Conservation (phyloP, 2,113 vertebrate genomes). For the Myiagra hebetior region DNA sequence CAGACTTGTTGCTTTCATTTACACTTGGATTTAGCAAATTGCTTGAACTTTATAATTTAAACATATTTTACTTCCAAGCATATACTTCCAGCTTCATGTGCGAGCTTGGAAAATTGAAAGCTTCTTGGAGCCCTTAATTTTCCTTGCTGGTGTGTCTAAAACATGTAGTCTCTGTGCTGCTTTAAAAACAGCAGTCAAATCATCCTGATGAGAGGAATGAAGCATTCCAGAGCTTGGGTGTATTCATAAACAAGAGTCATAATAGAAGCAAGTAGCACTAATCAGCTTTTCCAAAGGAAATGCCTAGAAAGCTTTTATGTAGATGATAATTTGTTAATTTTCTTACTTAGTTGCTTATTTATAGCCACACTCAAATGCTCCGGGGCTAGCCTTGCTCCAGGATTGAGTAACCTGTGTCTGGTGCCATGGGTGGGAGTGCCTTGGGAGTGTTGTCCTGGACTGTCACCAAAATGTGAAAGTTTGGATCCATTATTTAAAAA, state of each 20-base stretch:
- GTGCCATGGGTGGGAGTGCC: neutral
- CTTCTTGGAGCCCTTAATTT: neutral
- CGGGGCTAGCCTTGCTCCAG: neutral
- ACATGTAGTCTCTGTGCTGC: neutral
- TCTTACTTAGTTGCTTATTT: conserved; percentile 37
- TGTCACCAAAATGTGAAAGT: neutral
- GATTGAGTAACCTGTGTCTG: neutral
- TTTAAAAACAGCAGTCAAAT: neutral
- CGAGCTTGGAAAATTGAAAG: neutral
- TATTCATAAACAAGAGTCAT: neutral
- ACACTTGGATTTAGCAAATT: neutral
- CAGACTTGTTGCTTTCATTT: neutral
- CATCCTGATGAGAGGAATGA: neutral
- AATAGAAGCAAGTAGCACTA: conserved; percentile 40
- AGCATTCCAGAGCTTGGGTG: neutral
- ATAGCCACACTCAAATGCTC: conserved; percentile 10
- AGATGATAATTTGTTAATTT: conserved; percentile 26
- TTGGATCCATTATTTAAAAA: neutral
- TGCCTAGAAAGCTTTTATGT: conserved; percentile 46
- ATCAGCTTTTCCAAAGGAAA: conserved; percentile 59
- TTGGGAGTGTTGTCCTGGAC: neutral
- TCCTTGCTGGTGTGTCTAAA: neutral
- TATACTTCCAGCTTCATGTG: neutral
- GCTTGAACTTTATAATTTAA: neutral
- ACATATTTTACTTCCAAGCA: neutral